These are phyloP conservation scores for Pygoscelis adeliae DNA, from an alignment of 2,113 vertebrate genomes.

Conservation along the genomic window DNA sequence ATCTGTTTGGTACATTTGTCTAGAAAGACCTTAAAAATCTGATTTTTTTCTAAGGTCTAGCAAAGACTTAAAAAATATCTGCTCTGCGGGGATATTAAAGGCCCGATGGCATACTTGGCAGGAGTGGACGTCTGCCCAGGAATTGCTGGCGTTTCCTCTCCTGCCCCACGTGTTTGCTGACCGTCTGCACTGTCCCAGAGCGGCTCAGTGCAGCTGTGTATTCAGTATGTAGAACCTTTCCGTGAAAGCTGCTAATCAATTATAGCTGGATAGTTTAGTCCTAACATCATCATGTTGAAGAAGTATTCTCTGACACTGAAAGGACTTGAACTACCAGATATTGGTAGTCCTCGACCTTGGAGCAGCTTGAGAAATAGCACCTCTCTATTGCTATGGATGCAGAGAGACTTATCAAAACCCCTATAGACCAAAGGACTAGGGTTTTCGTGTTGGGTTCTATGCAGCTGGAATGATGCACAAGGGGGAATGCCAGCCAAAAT, in stretches of 20 bases:
- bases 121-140: background rate
- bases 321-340: background rate
- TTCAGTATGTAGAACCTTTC: background rate
- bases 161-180: background rate
- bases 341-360: background rate
- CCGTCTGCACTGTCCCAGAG: background rate
- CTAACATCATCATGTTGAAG: background rate
- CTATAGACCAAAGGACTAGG: background rate
- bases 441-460: accelerated
- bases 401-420: background rate
- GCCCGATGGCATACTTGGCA: background rate
- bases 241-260: background rate
- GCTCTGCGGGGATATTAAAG: background rate
- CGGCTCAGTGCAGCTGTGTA: background rate
- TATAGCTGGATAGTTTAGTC: background rate
- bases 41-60: background rate
- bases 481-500: background rate
- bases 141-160: background rate
- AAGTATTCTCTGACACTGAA: background rate
- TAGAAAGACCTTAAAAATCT: background rate
- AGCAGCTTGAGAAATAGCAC: background rate
- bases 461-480: background rate
- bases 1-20: background rate
- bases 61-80: background rate
- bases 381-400: background rate